Percentiles rank a stretch among this genome's conserved stretches.
Conservation (phyloP, 23 tunicate genomes). For the Botrylloides violaceus region DNA sequence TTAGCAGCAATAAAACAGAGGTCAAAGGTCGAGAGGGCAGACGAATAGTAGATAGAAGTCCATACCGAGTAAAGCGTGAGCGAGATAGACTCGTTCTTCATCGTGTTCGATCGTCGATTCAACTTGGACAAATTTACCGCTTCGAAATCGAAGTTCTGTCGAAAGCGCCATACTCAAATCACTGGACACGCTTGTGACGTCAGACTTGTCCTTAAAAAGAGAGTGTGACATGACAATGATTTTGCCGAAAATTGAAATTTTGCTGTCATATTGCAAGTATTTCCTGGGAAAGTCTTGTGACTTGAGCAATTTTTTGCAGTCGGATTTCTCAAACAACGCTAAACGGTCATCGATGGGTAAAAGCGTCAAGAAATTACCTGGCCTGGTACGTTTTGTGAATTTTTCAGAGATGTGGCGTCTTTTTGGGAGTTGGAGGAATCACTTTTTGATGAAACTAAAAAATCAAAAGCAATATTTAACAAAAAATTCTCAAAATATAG, state of each 20-base stretch:
- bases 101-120: slow-evolving; percentile 89
- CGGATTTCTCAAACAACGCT: too few species aligned
- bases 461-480: too few species aligned
- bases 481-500: too few species aligned
- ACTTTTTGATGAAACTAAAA: slow-evolving; percentile 2
- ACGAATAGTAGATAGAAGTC: too few species aligned
- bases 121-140: slow-evolving; percentile 68
- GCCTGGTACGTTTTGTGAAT: slow-evolving; percentile 38
- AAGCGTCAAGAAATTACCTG: slow-evolving; percentile 14
- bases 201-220: slow-evolving; percentile 33
- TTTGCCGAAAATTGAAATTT: too few species aligned
- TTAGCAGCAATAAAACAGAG: neutral
- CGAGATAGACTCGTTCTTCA: slow-evolving; percentile 87
- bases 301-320: too few species aligned
- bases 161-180: slow-evolving; percentile 12
- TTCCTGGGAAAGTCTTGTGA: too few species aligned
- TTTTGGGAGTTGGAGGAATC: slow-evolving; percentile 4
- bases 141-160: slow-evolving; percentile 55
- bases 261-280: too few species aligned
- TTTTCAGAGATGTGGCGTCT: slow-evolving; percentile 14
- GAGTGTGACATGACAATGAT: too few species aligned
- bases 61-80: slow-evolving; percentile 86
- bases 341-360: too few species aligned
- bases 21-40: too few species aligned
- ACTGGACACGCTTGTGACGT: slow-evolving; percentile 33